Evolutionary conservation across 2,888 invertebrate genomes (phyloP), one percentile per base, ranked within the genome.

Genomic region (Octonoba sinensis): DNA sequence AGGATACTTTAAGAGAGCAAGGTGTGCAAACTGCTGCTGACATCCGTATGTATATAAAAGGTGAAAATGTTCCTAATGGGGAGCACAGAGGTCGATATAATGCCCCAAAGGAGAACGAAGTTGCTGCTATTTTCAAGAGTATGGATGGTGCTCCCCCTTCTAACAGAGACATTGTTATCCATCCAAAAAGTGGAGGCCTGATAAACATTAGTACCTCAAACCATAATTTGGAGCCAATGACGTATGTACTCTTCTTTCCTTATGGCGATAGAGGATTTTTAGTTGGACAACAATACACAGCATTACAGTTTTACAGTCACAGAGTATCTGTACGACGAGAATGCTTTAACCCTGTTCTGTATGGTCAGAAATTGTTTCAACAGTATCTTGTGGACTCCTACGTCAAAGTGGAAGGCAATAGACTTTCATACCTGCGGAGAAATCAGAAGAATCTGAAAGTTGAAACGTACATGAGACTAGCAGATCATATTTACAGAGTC

Each of bases 351-450:
- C 86, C 85, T 1, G 20, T 87, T n/a, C 83, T 86, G 0, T 69
- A 67, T 49, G 84, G 84, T 6, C 85, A 86, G 0, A 85, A 85
- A 59, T 75, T 88, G 0, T 84, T 85, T 1, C 87, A 88, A 46
- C 87, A 88, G 76, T 87, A 76, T 51, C 44, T 85, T 2, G 87
- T 87, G 0, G 87, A 87, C 64, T 66, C 84, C 0, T 88, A 86
- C 73, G 82, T 84, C 0, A 87, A 86, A 70, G 84, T 86, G 12
- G 87, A 88, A 82, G 85, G 46, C 6, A 57, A 57, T 18, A 24
- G 57, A 1, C 18, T 65, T 16, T 13, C 46, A 3, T 65, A 47
- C 22, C 2, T 47, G 0, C 3, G 47, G n/a, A 18, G 15, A 0
- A 20, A 57, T 22, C 46, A 57, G 13, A 69, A 8, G 15, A 44